Evolutionary conservation across 2,797 vertebrate genomes (phyloP).

Genomic region (Ctenochaetus hawaiiensis): DNA sequence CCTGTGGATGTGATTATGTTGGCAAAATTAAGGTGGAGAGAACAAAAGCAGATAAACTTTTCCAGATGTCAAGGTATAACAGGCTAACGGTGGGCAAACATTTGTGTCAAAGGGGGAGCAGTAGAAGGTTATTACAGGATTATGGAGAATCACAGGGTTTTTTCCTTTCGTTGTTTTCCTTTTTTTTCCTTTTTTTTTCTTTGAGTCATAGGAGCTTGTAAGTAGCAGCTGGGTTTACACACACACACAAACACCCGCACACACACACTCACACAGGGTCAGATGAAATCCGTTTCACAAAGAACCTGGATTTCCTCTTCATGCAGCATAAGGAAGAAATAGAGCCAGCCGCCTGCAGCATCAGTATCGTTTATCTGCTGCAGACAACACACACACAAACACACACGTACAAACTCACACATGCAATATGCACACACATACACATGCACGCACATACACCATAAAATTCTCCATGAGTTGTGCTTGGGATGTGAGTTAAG

Average conservation of each 20-base stretch:
- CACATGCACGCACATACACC: constrained; percentile 16
- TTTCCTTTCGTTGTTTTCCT: constrained; percentile 37
- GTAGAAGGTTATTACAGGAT: constrained; percentile 77
- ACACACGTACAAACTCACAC: constrained; percentile 16
- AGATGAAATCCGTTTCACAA: constrained; percentile 71
- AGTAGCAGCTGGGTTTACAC: constrained; percentile 66
- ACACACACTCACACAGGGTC: constrained; percentile 44
- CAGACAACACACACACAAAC: constrained; percentile 33
- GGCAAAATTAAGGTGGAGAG: constrained; percentile 47
- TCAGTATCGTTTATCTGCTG: constrained; percentile 34
- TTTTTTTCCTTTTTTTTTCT: constrained; percentile 18
- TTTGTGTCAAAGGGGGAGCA: constrained; percentile 57
- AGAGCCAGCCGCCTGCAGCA: constrained; percentile 48
- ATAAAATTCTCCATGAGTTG: not conserved
- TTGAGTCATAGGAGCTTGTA: constrained; percentile 55
- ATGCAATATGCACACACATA: constrained; percentile 11
- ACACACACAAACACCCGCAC: constrained; percentile 24
- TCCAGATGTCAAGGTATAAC: constrained; percentile 85
- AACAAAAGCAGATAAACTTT: constrained; percentile 80
- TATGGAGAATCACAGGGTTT: constrained; percentile 70
- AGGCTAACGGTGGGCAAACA: constrained; percentile 71
- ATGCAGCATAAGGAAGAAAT: constrained; percentile 49
- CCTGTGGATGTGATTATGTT: constrained; percentile 74
- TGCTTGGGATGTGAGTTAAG: constrained; percentile 35
- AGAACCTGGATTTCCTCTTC: constrained; percentile 75